These are phyloP conservation scores for Myrmecobius fasciatus DNA, from an alignment of 2,113 vertebrate species.

Conservation along the genomic window DNA sequence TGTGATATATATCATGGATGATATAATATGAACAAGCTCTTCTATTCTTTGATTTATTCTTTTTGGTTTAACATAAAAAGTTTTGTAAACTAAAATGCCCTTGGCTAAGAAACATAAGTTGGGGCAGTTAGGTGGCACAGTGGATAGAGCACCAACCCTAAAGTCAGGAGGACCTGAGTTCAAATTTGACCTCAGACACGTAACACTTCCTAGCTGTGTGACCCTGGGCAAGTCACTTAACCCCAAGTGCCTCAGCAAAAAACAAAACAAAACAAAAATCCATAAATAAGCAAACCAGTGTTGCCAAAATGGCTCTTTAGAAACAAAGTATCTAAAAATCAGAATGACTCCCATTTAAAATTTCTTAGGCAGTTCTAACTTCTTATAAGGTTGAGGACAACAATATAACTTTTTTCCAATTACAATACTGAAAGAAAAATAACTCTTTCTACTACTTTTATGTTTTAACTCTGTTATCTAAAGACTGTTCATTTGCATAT, in stretches of 20 bases:
- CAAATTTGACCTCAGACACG: too few relatives aligned
- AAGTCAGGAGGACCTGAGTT: too few relatives aligned
- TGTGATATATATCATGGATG: neutral
- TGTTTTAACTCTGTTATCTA: neutral
- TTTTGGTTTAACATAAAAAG: slow-evolving; percentile 35
- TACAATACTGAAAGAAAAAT: slow-evolving; percentile 25
- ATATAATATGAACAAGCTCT: slow-evolving; percentile 5
- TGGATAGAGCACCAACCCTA: too few relatives aligned
- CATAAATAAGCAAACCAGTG: too few relatives aligned
- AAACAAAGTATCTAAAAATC: slow-evolving; percentile 51
- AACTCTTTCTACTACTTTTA: slow-evolving; percentile 1
- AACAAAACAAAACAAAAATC: too few relatives aligned
- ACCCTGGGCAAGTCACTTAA: too few relatives aligned
- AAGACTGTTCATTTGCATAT: slow-evolving; percentile 44
- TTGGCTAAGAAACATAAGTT: slow-evolving; percentile 27
- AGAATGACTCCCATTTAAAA: slow-evolving; percentile 46
- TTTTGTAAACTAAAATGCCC: slow-evolving; percentile 46
- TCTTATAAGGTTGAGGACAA: slow-evolving; percentile 52
- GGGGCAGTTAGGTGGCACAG: too few relatives aligned
- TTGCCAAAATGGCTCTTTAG: slow-evolving; percentile 22
- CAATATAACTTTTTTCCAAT: slow-evolving; percentile 45
- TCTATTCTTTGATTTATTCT: slow-evolving; percentile 26
- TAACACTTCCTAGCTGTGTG: too few relatives aligned
- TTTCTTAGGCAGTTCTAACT: slow-evolving; percentile 55
- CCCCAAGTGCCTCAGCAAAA: too few relatives aligned